Conservation (phyloP, 2,113 vertebrate species). For the Mustela nigripes region DNA sequence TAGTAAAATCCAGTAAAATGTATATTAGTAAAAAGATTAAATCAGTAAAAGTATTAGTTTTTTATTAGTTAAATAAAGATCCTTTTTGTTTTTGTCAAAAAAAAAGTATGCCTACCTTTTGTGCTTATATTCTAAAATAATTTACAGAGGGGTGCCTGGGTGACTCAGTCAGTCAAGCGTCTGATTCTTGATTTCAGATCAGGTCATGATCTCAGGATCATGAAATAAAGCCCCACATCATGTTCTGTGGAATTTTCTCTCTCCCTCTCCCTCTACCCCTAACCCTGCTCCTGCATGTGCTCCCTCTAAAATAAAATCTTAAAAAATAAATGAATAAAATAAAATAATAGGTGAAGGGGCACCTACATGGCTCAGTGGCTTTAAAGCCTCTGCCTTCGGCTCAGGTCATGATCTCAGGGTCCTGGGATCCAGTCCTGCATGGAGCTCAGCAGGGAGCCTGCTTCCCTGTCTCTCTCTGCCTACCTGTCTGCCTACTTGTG, state of each 20-base stretch:
- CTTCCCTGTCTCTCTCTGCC: too few species aligned
- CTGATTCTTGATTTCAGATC: not conserved
- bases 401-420: too few species aligned
- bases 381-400: too few species aligned
- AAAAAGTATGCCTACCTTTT: not conserved
- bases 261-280: not conserved
- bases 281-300: rapidly evolving
- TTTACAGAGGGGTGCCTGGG: not conserved
- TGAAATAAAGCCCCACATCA: not conserved
- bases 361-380: too few species aligned
- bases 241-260: not conserved
- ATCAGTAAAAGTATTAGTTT: not conserved
- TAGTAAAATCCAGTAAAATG: not conserved
- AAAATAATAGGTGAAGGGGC: not conserved
- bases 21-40: not conserved
- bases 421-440: too few species aligned
- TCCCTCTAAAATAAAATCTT: not conserved
- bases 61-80: constrained; percentile 18
- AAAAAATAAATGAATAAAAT: not conserved
- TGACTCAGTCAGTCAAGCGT: not conserved
- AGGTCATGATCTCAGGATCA: not conserved
- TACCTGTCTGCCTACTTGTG: too few species aligned
- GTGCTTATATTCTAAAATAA: constrained; percentile 11
- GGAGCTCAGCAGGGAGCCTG: too few species aligned
- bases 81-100: not conserved